Percentiles rank a stretch among this genome's conserved stretches.
phyloP scores from a whole-genome alignment of 2,113 vertebrate species.

The Pardalotus punctatus region DNA sequence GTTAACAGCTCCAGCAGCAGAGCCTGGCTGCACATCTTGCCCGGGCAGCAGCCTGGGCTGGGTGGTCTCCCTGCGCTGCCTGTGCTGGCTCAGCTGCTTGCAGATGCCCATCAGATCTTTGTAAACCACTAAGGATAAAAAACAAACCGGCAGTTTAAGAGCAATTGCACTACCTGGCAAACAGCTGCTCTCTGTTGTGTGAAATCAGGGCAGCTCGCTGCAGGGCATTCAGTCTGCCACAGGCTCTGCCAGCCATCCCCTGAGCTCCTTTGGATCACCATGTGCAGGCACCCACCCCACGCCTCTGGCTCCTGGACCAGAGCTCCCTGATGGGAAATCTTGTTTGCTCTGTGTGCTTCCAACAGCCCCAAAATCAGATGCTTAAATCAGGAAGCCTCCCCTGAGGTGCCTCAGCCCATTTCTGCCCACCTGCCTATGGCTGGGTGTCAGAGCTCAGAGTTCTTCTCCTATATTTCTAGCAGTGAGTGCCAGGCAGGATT shows the following conservation, averaged over 20 bases:
- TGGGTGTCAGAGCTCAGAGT: not conserved
- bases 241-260: not conserved
- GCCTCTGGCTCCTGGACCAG: not conserved
- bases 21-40: not conserved
- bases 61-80: not conserved
- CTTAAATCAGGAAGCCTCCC: not conserved
- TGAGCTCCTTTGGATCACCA: not conserved
- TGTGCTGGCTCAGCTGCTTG: not conserved
- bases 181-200: not conserved
- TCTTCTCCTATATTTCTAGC: not conserved
- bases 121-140: not conserved
- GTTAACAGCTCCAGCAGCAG: not conserved
- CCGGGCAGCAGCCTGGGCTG: not conserved
- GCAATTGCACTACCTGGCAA: not conserved
- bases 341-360: not conserved
- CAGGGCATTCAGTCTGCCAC: not conserved
- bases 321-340: not conserved
- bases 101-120: not conserved
- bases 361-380: not conserved
- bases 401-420: not conserved
- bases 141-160: not conserved
- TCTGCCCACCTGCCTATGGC: not conserved
- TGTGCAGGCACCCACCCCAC: not conserved
- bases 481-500: not conserved
- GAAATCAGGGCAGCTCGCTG: not conserved